Evolutionary conservation across 2,113 vertebrate genomes (phyloP).

Genomic region (Myotis brandtii): DNA sequence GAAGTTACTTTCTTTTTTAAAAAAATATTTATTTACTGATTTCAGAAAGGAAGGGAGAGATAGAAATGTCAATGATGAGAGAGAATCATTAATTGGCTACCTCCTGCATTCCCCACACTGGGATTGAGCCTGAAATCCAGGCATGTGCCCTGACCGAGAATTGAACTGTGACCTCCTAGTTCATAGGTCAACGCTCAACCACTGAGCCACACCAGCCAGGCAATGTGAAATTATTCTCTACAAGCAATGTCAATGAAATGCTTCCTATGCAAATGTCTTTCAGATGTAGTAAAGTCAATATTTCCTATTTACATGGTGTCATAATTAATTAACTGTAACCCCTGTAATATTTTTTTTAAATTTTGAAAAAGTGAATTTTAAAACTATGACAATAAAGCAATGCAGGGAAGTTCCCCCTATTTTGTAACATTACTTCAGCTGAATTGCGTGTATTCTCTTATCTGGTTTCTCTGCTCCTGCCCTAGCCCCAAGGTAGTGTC

Average conservation of each 20-base stretch:
- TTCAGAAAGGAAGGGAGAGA: too few relatives aligned
- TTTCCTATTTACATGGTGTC: slow-evolving; percentile 9
- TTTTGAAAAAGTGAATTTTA: slow-evolving; percentile 38
- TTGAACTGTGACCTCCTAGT: too few relatives aligned
- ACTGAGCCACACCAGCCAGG: too few relatives aligned
- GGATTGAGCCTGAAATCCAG: too few relatives aligned
- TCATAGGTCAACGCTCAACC: too few relatives aligned
- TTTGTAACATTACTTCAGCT: slow-evolving; percentile 16
- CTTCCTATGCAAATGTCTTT: slow-evolving; percentile 53
- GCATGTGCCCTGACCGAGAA: too few relatives aligned
- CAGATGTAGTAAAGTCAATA: slow-evolving; percentile 39
- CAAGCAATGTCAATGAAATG: slow-evolving; percentile 34
- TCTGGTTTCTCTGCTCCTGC: background rate
- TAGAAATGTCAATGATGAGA: too few relatives aligned
- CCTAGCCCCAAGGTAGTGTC: background rate
- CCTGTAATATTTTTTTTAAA: background rate
- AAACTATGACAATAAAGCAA: slow-evolving; percentile 1
- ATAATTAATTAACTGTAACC: slow-evolving; percentile 40
- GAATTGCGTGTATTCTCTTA: background rate
- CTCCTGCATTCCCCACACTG: too few relatives aligned
- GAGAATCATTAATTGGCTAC: too few relatives aligned
- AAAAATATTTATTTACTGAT: too few relatives aligned
- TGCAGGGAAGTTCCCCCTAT: background rate
- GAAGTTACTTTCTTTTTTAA: slow-evolving; percentile 37
- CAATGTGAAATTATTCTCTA: slow-evolving; percentile 54